A percentile compares a stretch with the other conserved stretches of the same genome.
phyloP scores from a whole-genome alignment of 2,113 vertebrate genomes.

The Callithrix jacchus region DNA sequence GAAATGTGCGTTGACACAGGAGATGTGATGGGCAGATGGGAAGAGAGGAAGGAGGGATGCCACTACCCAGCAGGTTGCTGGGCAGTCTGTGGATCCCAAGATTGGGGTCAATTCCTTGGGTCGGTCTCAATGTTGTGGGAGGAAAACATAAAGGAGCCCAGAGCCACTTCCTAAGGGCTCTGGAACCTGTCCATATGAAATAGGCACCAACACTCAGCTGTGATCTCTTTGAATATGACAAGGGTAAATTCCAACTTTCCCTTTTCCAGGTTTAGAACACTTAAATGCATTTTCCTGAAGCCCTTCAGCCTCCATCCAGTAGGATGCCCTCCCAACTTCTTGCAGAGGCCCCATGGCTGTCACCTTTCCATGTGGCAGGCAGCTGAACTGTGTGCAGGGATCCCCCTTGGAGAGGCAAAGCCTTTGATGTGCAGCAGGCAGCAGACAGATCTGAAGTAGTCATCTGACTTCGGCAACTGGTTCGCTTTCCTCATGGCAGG shows the following conservation, averaged over 20 bases:
- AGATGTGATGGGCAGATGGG: background rate
- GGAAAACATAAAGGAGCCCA: background rate
- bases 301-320: background rate
- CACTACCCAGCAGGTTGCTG: background rate
- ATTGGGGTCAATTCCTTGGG: background rate
- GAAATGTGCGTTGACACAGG: constrained; percentile 66
- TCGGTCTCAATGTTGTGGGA: constrained; percentile 16
- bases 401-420: background rate
- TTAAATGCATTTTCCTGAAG: background rate
- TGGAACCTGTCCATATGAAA: background rate
- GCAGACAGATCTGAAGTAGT: background rate
- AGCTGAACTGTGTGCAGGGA: background rate
- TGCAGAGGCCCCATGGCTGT: background rate
- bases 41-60: background rate
- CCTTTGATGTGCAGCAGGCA: background rate
- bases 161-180: background rate
- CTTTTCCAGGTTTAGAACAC: background rate
- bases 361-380: background rate
- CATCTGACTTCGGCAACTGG: background rate
- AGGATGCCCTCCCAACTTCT: background rate
- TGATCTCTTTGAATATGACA: background rate
- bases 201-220: background rate
- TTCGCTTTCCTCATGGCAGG: background rate
- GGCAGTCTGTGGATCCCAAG: background rate
- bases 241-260: background rate